Evolutionary conservation across 2,888 invertebrate genomes (phyloP), one percentile per base, ranked within the genome.

Genomic region (Apeira syringaria): DNA sequence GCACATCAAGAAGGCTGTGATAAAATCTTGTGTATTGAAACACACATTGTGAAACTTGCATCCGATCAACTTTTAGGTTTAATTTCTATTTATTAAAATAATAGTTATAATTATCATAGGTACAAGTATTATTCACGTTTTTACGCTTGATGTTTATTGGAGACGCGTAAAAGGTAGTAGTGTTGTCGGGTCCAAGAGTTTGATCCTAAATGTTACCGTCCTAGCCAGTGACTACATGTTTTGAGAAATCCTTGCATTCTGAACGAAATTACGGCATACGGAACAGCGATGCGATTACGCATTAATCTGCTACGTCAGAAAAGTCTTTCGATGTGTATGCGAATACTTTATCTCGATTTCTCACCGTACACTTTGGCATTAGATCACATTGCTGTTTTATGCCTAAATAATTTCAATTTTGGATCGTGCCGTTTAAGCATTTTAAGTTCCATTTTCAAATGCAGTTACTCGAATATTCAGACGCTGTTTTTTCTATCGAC

Each of bases 1-100:
- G 84, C 85, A 85, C 86, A 88, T 86, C 82, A 83, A 75, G 59
- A 69, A 68, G 88, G 88, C 88, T 88, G 88, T 88, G 88, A 89
- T 85, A 85, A 72, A 65, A 68, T 64, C 67, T 62, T 72, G 71
- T 76, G 71, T 77, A 47, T 20, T 38, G 18, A 48, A 50, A 59
- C 55, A 55, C 55, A 55, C 53, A 53, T 59, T 51, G 47, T 33
- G 50, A 61, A 78, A 73, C 77, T 80, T 71, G 71, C 68, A 68
- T 80, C 76, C 72, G 69, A 68, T 66, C 68, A 64, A 66, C 67
- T 69, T 72, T 75, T 69, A 38, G 34, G 50, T 50, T n/a, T 60
- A 53, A 47, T 67, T 64, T 65, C 54, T 68, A 69, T 64, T 60
- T 65, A 70, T 63, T 64, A 63, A 64, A 29, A 10, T 68, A 59